These are phyloP conservation scores for Hypercompe scribonia DNA, from an alignment of 2,888 invertebrate species.

Conservation along the genomic window DNA sequence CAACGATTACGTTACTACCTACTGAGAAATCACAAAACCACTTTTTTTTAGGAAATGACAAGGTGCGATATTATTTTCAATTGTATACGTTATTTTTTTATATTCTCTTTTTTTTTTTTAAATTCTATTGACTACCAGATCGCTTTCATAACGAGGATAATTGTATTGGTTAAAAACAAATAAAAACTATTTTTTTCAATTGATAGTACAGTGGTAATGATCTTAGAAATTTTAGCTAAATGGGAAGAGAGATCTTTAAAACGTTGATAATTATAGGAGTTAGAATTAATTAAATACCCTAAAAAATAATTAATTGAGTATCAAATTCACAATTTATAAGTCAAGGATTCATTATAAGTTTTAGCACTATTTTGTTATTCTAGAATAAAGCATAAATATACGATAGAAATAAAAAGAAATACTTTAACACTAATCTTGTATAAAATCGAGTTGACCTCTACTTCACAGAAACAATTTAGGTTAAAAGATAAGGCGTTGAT, in stretches of 20 bases:
- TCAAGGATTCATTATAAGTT: too few species aligned
- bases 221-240: too few species aligned
- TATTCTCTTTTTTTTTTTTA: too few species aligned
- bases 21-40: not conserved
- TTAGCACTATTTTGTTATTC: not conserved
- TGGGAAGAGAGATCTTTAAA: not conserved
- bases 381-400: not conserved
- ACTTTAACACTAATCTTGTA: not conserved
- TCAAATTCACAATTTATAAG: not conserved
- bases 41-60: not conserved
- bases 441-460: conserved; percentile 17
- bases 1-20: not conserved
- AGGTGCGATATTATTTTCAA: not conserved
- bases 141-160: too few species aligned
- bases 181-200: not conserved
- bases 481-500: conserved; percentile 25
- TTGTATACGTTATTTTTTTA: too few species aligned
- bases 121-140: too few species aligned
- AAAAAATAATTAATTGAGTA: not conserved
- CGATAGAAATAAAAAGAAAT: not conserved
- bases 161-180: not conserved
- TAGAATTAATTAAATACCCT: too few species aligned
- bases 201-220: not conserved
- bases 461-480: conserved; percentile 14
- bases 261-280: not conserved